Conservation (phyloP, 2,113 vertebrate genomes). For the Dasypus novemcinctus region DNA sequence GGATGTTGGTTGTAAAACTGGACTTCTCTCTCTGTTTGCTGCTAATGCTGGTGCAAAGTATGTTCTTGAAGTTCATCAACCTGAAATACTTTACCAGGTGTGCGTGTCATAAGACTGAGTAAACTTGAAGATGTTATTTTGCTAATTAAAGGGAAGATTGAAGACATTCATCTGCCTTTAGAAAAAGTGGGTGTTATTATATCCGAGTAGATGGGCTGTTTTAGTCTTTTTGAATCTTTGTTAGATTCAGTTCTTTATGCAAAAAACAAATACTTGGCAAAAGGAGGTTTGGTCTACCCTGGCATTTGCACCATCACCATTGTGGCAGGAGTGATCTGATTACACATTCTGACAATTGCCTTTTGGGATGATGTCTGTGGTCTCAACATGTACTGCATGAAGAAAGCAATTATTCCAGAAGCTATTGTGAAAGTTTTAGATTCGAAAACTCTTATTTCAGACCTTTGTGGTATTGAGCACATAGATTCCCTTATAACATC, state of each 20-base stretch:
- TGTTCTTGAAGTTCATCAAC: slow-evolving; percentile 96
- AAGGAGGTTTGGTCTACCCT: slow-evolving; percentile 96
- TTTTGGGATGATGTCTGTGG: slow-evolving; percentile 98
- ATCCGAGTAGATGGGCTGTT: slow-evolving; percentile 99
- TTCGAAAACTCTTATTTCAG: slow-evolving; percentile 89
- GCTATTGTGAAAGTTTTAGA: slow-evolving; percentile 91
- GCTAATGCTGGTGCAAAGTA: slow-evolving; percentile 37
- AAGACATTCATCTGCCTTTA: slow-evolving; percentile 93
- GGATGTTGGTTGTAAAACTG: slow-evolving; percentile 98
- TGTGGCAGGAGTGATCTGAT: slow-evolving; percentile 87
- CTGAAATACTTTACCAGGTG: slow-evolving; percentile 70
- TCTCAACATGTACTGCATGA: slow-evolving; percentile 98
- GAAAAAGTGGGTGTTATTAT: slow-evolving; percentile 96
- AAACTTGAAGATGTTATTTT: slow-evolving; percentile 90
- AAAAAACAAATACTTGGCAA: slow-evolving; percentile 91
- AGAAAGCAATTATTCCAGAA: slow-evolving; percentile 92
- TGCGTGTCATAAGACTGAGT: slow-evolving; percentile 86
- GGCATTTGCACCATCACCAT: slow-evolving; percentile 93
- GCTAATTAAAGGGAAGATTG: slow-evolving; percentile 94
- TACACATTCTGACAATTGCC: slow-evolving; percentile 87
- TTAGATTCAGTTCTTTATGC: slow-evolving; percentile 97
- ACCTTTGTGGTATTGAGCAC: slow-evolving; percentile 89
- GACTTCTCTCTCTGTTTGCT: slow-evolving; percentile 84
- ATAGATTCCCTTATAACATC: slow-evolving; percentile 90
- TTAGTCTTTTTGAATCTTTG: slow-evolving; percentile 98